These are phyloP conservation scores for Sparus aurata DNA, from an alignment of 2,797 vertebrate species.

Conservation along the genomic window DNA sequence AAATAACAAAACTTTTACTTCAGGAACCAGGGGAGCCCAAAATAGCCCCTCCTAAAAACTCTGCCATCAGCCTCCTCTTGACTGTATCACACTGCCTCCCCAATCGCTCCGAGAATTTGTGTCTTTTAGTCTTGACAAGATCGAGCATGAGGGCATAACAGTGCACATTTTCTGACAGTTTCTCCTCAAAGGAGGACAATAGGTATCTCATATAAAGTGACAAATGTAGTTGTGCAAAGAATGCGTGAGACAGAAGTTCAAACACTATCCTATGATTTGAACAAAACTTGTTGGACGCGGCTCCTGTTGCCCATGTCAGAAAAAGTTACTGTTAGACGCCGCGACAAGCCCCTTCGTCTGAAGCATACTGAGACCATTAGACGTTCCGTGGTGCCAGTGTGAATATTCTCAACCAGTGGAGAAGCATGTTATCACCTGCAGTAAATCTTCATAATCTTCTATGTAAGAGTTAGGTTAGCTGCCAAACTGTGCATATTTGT, in stretches of 20 bases:
- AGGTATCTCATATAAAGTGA: background rate
- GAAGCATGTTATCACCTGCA: background rate
- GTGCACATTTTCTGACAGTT: background rate
- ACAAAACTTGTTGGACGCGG: background rate
- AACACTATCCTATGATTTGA: too few species aligned
- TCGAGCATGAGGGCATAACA: background rate
- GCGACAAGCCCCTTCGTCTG: background rate
- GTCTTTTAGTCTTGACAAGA: background rate
- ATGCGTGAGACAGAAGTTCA: background rate
- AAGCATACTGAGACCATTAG: conserved; percentile 44
- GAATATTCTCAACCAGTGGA: background rate
- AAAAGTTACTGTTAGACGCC: background rate
- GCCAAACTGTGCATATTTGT: background rate
- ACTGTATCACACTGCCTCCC: background rate
- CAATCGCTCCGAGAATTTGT: background rate
- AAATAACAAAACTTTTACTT: background rate
- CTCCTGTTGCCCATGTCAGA: background rate
- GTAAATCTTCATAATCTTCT: background rate
- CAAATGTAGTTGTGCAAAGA: background rate
- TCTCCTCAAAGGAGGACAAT: background rate
- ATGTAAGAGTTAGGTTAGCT: background rate
- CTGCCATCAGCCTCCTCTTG: background rate
- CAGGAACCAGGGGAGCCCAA: background rate
- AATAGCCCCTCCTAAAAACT: background rate
- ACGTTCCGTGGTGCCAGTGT: conserved; percentile 14